These are phyloP conservation scores for Theretra japonica DNA, from an alignment of 2,888 invertebrate species.

Conservation along the genomic window DNA sequence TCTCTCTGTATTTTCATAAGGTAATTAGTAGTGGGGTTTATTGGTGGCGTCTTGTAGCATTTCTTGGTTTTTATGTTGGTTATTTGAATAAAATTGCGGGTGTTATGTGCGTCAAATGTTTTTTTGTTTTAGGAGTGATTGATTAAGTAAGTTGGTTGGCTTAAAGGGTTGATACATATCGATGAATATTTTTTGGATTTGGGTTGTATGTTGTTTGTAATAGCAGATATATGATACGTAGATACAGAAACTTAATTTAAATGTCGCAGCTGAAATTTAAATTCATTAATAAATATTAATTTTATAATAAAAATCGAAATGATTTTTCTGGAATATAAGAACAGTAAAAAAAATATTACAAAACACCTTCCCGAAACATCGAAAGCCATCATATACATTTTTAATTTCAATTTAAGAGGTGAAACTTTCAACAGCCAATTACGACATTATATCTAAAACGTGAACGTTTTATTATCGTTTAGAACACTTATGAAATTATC, in stretches of 20 bases:
- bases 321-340: not conserved
- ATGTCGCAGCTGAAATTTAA: too few relatives aligned
- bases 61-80: not conserved
- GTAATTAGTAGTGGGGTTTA: slow-evolving; percentile 7
- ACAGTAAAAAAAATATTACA: not conserved
- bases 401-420: slow-evolving; percentile 9
- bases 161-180: too few relatives aligned
- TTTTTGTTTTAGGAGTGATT: not conserved
- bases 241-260: too few relatives aligned
- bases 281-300: too few relatives aligned
- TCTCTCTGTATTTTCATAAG: slow-evolving; percentile 24
- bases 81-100: not conserved
- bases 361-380: too few relatives aligned
- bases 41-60: not conserved
- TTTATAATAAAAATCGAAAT: too few relatives aligned
- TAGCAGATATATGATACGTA: too few relatives aligned
- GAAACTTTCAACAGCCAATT: slow-evolving; percentile 11
- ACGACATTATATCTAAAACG: slow-evolving; percentile 25
- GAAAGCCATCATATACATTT: too few relatives aligned
- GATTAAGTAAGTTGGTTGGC: not conserved
- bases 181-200: too few relatives aligned
- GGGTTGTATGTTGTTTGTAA: too few relatives aligned
- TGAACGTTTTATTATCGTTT: slow-evolving; percentile 25
- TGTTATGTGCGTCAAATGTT: too few relatives aligned
- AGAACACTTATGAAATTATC: slow-evolving; percentile 27